phyloP scores from a whole-genome alignment of 2,113 vertebrate genomes.

The Sylvietta virens region DNA sequence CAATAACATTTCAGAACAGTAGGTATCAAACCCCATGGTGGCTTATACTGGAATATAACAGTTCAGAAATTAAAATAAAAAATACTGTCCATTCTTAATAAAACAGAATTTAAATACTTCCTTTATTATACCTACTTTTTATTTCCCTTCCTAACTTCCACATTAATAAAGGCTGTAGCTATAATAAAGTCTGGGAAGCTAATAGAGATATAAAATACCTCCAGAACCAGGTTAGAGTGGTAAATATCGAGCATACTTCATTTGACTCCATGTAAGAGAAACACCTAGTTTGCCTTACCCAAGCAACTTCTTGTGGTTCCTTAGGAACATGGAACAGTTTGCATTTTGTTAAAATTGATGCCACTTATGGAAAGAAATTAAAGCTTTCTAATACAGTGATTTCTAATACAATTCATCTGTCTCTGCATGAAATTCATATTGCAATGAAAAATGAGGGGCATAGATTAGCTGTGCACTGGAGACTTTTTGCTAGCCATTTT shows the following conservation, averaged over 20 bases:
- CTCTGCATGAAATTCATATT: neutral
- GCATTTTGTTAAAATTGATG: neutral
- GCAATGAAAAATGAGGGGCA: neutral
- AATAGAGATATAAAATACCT: neutral
- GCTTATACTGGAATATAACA: neutral
- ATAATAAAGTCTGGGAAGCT: neutral
- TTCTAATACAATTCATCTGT: neutral
- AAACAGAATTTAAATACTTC: neutral
- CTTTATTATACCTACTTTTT: neutral
- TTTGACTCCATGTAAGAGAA: neutral
- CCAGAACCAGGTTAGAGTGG: neutral
- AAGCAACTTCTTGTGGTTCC: neutral
- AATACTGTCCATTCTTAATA: neutral
- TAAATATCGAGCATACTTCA: neutral
- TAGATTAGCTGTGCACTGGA: neutral
- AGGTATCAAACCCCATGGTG: neutral
- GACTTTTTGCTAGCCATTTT: neutral
- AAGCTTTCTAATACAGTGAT: neutral
- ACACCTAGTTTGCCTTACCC: neutral
- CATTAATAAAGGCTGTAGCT: neutral
- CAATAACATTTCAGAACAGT: neutral
- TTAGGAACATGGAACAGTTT: neutral
- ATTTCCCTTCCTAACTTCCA: neutral
- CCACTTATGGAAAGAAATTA: neutral
- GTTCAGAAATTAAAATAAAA: neutral